Conservation (phyloP, 2,113 vertebrate genomes). For the Sigmodon hispidus region DNA sequence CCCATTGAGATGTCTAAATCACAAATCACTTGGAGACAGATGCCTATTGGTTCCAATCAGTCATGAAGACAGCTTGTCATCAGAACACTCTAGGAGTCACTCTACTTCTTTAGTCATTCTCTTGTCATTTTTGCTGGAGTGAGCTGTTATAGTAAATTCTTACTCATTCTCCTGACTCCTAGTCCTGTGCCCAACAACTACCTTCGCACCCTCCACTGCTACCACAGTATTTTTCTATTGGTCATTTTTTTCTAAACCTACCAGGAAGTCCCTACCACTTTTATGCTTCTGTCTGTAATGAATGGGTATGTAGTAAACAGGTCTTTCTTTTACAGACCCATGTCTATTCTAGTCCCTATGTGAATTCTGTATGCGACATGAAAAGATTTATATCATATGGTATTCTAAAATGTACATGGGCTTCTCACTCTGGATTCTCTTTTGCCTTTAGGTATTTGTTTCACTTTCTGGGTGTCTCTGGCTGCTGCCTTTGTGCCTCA, state of each 20-base stretch:
- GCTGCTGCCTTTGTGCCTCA: not conserved
- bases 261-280: not conserved
- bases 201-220: not conserved
- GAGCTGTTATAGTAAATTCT: not conserved
- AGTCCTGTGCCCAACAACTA: not conserved
- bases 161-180: not conserved
- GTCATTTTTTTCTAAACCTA: not conserved
- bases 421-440: not conserved
- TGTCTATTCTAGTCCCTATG: not conserved
- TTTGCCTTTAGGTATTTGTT: not conserved
- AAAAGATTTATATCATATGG: not conserved
- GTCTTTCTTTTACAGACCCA: not conserved
- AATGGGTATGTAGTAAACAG: not conserved
- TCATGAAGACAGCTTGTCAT: not conserved
- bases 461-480: not conserved
- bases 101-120: not conserved
- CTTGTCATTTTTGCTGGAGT: fast-evolving
- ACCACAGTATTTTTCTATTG: no score
- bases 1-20: not conserved
- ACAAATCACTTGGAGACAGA: not conserved
- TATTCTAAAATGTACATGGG: not conserved
- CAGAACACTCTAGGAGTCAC: not conserved
- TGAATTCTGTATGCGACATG: not conserved
- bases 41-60: not conserved
- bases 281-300: not conserved